Base-by-base conservation (phyloP, 2,888 invertebrate genomes). In the Colostygia pectinataria region DNA sequence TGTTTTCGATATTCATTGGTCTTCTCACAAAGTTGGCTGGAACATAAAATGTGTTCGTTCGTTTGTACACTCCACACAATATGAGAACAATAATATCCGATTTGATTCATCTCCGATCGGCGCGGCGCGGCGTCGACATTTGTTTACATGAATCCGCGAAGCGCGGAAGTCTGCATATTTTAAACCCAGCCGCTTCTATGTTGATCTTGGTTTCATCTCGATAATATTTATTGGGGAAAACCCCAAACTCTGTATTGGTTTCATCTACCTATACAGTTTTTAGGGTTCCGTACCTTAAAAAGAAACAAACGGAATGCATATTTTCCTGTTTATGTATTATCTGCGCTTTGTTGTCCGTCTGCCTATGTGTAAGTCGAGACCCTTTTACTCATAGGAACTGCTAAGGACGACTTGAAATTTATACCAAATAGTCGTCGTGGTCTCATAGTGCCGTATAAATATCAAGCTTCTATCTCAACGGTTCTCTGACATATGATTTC, bases 121-220 rank as follows among this genome's bases (percentile, higher is more conserved):
- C 73, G 68, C 66, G 65, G 72, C 70, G 70, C 74, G 74, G 69
- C 73, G 68, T 70, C 68, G 65, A 70, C 74, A 71, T 70, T 78
- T 83, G 83, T 85, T 85, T 83, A 82, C 83, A 80, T 75, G 76
- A 79, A 81, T 77, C 77, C 74, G 71, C 75, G 77, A 77, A 77
- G 75, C 79, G 72, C 70, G 75, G 76, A 78, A 80, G 75, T 74
- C 77, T 80, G 81, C 83, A 86, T 84, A 85, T 85, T 86, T 88
- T 83, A 86, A 85, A 82, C 38, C 74, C 67, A 29, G 32, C 66
- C 69, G 69, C 67, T 73, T 62, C 78, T 78, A 81, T 87, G 78
- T 87, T 88, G 85, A 84, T 84, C 80, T 84, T 84, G 73, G 79
- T 79, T 79, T 85, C 83, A 82, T 85, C 77, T 81, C 81, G 80